A percentile compares a stretch with the other conserved stretches of the same genome.
Evolutionary conservation across 2,888 invertebrate genomes (phyloP).

Genomic region (Protodeltote pygarga): DNA sequence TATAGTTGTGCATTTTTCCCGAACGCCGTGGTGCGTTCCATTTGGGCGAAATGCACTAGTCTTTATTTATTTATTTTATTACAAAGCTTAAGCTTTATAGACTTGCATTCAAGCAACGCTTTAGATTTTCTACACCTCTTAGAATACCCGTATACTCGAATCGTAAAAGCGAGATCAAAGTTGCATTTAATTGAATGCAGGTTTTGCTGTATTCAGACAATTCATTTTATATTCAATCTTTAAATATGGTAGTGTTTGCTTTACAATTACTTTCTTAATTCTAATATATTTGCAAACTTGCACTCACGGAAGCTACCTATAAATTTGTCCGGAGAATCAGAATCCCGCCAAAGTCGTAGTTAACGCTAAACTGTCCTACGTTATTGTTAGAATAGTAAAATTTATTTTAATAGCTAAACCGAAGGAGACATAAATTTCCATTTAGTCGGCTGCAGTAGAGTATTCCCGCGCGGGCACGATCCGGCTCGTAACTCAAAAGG

Average conservation of each 20-base stretch:
- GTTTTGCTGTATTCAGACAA: constrained; percentile 14
- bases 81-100: too few species aligned
- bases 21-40: too few species aligned
- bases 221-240: constrained; percentile 31
- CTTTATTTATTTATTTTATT: too few species aligned
- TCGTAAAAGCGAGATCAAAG: constrained; percentile 38
- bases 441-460: constrained; percentile 65
- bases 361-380: constrained; percentile 29
- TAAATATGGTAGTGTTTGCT: constrained; percentile 14
- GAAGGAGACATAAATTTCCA: constrained; percentile 72
- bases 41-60: too few species aligned
- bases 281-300: not conserved
- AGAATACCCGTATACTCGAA: constrained; percentile 24
- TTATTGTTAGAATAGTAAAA: constrained; percentile 43
- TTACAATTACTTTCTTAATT: too few species aligned
- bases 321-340: not conserved
- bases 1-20: too few species aligned
- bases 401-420: constrained; percentile 55
- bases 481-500: constrained; percentile 70
- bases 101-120: too few species aligned
- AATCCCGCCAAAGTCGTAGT: constrained; percentile 17
- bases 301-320: not conserved
- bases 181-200: not conserved
- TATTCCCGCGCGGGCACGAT: constrained; percentile 54
- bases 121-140: too few species aligned